These are phyloP conservation scores for Penaeus vannamei DNA, from an alignment of 1,140 invertebrate genomes.

Conservation along the genomic window DNA sequence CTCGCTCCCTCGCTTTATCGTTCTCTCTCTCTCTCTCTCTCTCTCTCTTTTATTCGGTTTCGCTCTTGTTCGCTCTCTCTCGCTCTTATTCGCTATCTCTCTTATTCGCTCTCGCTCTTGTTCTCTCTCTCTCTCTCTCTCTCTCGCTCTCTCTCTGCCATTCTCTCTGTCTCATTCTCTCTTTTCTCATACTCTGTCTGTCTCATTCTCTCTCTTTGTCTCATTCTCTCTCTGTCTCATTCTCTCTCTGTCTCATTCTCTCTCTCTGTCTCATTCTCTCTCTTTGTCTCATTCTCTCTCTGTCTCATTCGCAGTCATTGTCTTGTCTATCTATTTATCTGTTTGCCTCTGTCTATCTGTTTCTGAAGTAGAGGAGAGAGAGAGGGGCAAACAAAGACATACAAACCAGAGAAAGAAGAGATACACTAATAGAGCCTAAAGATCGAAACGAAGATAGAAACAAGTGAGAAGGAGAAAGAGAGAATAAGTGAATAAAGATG, in stretches of 20 bases:
- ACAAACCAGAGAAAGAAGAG: too few species aligned
- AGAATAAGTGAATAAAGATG: too few species aligned
- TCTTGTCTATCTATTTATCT: background rate
- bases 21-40: conserved; percentile 24
- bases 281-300: conserved; percentile 29
- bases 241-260: conserved; percentile 19
- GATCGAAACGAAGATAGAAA: too few species aligned
- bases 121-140: conserved; percentile 19
- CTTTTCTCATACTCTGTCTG: background rate
- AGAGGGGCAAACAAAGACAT: too few species aligned
- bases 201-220: background rate
- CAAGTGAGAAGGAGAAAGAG: too few species aligned
- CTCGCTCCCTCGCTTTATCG: conserved; percentile 14
- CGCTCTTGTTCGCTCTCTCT: too few species aligned
- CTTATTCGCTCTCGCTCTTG: conserved; percentile 35
- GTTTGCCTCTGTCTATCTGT: too few species aligned
- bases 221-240: background rate
- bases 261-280: conserved; percentile 28
- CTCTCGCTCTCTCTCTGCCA: too few species aligned
- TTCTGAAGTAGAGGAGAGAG: too few species aligned
- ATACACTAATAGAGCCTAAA: too few species aligned
- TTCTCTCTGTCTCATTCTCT: too few species aligned
- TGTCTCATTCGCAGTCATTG: background rate
- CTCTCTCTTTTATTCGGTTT: background rate
- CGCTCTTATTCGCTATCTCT: background rate